Evolutionary conservation across 2,888 invertebrate species (phyloP).

Genomic region (Dryobotodes eremita): DNA sequence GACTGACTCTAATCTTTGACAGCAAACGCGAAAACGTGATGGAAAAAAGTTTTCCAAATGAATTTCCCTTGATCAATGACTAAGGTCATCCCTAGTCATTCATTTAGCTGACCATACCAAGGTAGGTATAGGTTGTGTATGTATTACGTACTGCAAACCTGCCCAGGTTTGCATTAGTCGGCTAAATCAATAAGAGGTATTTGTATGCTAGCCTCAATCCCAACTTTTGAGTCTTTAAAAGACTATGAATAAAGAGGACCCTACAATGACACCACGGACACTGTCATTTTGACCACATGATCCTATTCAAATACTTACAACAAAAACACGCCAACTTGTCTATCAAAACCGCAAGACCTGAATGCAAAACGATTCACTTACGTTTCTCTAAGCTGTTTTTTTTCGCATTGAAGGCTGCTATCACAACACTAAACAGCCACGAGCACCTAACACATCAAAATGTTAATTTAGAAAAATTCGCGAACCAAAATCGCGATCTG

Average conservation of each 20-base stretch:
- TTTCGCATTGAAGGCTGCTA: constrained; percentile 33
- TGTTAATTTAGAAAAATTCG: constrained; percentile 63
- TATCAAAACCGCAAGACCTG: constrained; percentile 25
- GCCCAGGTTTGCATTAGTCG: neutral
- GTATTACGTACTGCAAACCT: neutral
- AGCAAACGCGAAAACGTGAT: neutral
- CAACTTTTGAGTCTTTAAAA: neutral
- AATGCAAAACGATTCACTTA: constrained; percentile 33
- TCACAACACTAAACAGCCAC: constrained; percentile 33
- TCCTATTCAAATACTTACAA: constrained; percentile 1
- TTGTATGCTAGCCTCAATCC: too few species aligned
- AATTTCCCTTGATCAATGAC: neutral
- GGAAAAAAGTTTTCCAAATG: neutral
- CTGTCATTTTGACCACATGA: neutral
- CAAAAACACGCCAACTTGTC: constrained; percentile 32
- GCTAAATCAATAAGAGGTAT: neutral
- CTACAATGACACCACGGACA: neutral
- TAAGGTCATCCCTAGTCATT: neutral
- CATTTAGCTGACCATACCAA: neutral
- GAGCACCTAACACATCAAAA: constrained; percentile 48
- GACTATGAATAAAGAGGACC: neutral
- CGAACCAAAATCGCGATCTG: constrained; percentile 53
- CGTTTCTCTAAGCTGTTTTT: constrained; percentile 25
- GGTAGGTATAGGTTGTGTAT: too few species aligned
- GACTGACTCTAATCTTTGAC: neutral